Conservation (phyloP, 2,888 invertebrate species). For the Drosophila aldrichi region DNA sequence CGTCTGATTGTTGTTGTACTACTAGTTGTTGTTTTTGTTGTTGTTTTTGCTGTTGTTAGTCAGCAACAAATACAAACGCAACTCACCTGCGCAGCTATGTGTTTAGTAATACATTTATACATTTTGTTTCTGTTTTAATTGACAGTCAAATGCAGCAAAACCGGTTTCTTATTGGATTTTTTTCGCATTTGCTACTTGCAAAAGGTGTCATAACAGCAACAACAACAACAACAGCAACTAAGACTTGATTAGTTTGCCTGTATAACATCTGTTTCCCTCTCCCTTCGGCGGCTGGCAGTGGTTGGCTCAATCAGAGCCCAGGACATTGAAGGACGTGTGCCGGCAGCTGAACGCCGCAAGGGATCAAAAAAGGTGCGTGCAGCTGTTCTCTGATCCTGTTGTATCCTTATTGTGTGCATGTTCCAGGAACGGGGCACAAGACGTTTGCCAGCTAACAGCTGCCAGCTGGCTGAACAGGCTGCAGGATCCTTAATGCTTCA, state of each 20-base stretch:
- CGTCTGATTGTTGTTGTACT: slow-evolving; percentile 20
- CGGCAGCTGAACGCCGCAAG: slow-evolving; percentile 66
- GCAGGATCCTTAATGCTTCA: slow-evolving; percentile 40
- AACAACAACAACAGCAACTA: slow-evolving; percentile 25
- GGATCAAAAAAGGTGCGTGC: slow-evolving; percentile 51
- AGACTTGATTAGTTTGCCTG: slow-evolving; percentile 54
- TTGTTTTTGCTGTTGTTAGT: slow-evolving; percentile 39
- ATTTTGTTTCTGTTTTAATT: slow-evolving; percentile 58
- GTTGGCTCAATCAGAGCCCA: slow-evolving; percentile 51
- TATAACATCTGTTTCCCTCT: slow-evolving; percentile 58
- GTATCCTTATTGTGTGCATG: slow-evolving; percentile 40
- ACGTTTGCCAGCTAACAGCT: slow-evolving; percentile 61
- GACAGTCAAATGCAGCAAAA: slow-evolving; percentile 67
- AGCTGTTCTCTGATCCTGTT: slow-evolving; percentile 40
- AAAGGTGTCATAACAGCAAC: slow-evolving; percentile 68
- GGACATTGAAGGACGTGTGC: slow-evolving; percentile 63
- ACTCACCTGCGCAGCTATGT: slow-evolving; percentile 38
- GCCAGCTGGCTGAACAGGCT: slow-evolving; percentile 30
- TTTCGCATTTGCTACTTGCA: slow-evolving; percentile 64
- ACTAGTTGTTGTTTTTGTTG: slow-evolving; percentile 1
- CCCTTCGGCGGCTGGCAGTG: slow-evolving; percentile 38
- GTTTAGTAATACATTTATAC: slow-evolving; percentile 46
- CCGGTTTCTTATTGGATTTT: slow-evolving; percentile 58
- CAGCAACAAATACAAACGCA: slow-evolving; percentile 31
- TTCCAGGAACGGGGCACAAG: slow-evolving; percentile 55